Conservation (phyloP, 2,888 invertebrate species). For the Acleris literana region DNA sequence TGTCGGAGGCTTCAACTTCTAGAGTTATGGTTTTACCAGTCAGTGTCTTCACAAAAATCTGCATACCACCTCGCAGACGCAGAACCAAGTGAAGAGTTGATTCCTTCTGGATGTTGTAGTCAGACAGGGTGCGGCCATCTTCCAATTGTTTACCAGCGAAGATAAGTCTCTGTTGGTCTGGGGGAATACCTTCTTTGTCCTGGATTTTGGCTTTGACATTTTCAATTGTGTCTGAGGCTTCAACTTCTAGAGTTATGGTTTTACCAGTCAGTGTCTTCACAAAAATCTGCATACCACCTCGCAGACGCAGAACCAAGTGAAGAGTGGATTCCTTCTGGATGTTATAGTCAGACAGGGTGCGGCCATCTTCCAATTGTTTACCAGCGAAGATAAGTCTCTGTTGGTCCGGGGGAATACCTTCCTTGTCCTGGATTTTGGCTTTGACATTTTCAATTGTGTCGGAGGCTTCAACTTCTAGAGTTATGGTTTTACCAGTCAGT, state of each 20-base stretch:
- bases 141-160: conserved; percentile 45
- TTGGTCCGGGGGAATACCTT: conserved; percentile 48
- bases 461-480: conserved; percentile 46
- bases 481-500: conserved; percentile 47
- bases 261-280: conserved; percentile 47
- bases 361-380: conserved; percentile 47
- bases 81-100: conserved; percentile 30
- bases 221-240: conserved; percentile 45
- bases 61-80: conserved; percentile 44
- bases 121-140: conserved; percentile 40
- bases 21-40: conserved; percentile 53
- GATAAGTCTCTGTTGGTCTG: conserved; percentile 44
- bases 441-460: conserved; percentile 49
- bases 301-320: conserved; percentile 43
- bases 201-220: conserved; percentile 46
- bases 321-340: conserved; percentile 48
- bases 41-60: conserved; percentile 48
- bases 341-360: conserved; percentile 47
- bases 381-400: conserved; percentile 47
- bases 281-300: conserved; percentile 48
- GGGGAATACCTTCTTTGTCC: conserved; percentile 46
- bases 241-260: conserved; percentile 45
- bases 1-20: conserved; percentile 54
- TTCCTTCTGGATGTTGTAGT: conserved; percentile 37
- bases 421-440: conserved; percentile 48